Base-by-base conservation (phyloP, 1,140 invertebrate species). In the Platorchestia sp. region DNA sequence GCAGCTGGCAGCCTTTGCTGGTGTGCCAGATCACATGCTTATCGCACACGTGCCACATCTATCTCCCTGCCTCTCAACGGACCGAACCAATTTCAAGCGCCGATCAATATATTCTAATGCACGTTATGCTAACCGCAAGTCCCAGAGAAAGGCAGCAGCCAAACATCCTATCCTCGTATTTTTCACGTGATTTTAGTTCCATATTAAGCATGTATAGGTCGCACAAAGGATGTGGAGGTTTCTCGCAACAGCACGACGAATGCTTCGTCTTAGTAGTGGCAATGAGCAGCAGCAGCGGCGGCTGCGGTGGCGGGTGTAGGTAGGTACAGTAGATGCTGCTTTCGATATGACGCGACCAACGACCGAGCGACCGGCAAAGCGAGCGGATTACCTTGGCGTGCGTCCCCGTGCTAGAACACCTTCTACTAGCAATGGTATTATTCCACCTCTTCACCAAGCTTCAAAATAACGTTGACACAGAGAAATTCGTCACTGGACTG, bases 1-100 rank as follows among this genome's bases (percentile, higher is more conserved):
- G 91, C 91, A 93, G 91, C 91, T 93, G 91, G 91, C 91, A 93
- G 91, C 41, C 91, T 45, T 45, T 93, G 91, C 91, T 93, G 91
- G 91, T 93, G 91, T 93, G 91, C 91, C 91, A 93, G 41, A 93
- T 93, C 91, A 93, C 91, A 44, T 45, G 91, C 91, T 93, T 93
- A 93, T 45, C 91, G 43, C 91, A 93, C 91, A 45, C 91, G 91
- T 93, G 91, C 91, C 91, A 93, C 91, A 93, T 93, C 59, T 75
- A 89, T 89, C 87, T 89, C 43, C 86, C 41, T 89, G 27, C n/a
- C 27, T 75, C 59, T 27, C 59, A 75, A 75, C 59, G 14, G 27
- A 75, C 59, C 59, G 59, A 75, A 75, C 87, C 43, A 44, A 89
- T 42, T 89, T 36, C 36, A 41, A 42, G 87, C 6, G n/a, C 1